Percentiles rank a stretch among this genome's conserved stretches.
These are phyloP conservation scores for Tretioscincus oriximinensis DNA, from an alignment of 2,113 vertebrate species.

Conservation along the genomic window DNA sequence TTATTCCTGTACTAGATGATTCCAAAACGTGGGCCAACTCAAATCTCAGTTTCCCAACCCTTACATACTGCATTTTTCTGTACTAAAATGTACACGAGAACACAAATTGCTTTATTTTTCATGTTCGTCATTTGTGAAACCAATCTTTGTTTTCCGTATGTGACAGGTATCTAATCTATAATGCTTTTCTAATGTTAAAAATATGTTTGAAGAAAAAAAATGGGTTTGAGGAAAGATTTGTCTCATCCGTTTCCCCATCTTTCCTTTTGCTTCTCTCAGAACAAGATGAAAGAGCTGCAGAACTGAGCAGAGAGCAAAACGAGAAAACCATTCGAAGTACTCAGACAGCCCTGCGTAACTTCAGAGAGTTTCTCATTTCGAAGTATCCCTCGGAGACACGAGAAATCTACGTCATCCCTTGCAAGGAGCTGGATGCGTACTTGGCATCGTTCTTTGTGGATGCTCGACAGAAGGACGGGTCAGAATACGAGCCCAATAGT, in stretches of 20 bases:
- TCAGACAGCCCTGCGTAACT: slow-evolving; percentile 83
- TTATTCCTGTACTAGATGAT: not conserved
- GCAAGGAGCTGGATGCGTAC: slow-evolving; percentile 82
- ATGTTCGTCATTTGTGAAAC: slow-evolving; percentile 65
- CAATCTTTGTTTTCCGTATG: slow-evolving; percentile 61
- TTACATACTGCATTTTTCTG: slow-evolving; percentile 42
- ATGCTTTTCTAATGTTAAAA: slow-evolving; percentile 37
- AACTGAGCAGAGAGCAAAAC: slow-evolving; percentile 84
- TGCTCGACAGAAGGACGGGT: slow-evolving; percentile 84
- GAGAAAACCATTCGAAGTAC: slow-evolving; percentile 88
- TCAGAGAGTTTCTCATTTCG: slow-evolving; percentile 83
- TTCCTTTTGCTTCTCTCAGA: slow-evolving; percentile 71
- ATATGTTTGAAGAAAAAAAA: slow-evolving; percentile 56
- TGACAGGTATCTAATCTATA: slow-evolving; percentile 57
- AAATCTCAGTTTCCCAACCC: slow-evolving; percentile 32
- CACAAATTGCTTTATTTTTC: slow-evolving; percentile 48
- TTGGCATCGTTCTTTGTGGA: slow-evolving; percentile 87
- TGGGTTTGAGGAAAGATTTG: slow-evolving; percentile 36
- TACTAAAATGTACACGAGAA: slow-evolving; percentile 45
- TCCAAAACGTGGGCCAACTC: slow-evolving; percentile 38
- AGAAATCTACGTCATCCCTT: slow-evolving; percentile 83
- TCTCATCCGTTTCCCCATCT: slow-evolving; percentile 59
- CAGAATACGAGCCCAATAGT: slow-evolving; percentile 86
- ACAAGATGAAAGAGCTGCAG: slow-evolving; percentile 80
- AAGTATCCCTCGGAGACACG: slow-evolving; percentile 82